These are phyloP conservation scores for Rhimphoctona megacephalus DNA, from an alignment of 2,888 invertebrate genomes.

Conservation along the genomic window DNA sequence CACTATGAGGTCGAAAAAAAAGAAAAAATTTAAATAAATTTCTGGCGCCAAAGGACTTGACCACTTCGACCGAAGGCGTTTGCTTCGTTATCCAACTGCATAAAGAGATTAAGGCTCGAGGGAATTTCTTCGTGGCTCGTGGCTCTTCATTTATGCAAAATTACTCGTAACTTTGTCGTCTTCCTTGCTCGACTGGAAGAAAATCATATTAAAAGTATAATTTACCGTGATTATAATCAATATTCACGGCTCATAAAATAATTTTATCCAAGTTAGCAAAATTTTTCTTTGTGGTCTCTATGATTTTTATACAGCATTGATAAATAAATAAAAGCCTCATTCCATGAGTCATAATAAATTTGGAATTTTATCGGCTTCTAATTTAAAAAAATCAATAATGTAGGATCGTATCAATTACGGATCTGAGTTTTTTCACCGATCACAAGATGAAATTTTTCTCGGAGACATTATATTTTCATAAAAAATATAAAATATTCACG, in stretches of 20 bases:
- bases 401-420: neutral
- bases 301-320: neutral
- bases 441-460: neutral
- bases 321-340: neutral
- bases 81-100: slow-evolving; percentile 13
- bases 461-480: neutral
- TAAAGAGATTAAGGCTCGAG: slow-evolving; percentile 42
- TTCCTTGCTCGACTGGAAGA: neutral
- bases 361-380: neutral
- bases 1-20: neutral
- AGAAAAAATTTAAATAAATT: slow-evolving; percentile 20
- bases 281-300: neutral
- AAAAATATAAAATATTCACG: neutral
- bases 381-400: neutral
- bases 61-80: neutral
- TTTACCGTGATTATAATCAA: slow-evolving; percentile 37
- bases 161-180: slow-evolving; percentile 12
- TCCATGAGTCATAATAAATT: no score
- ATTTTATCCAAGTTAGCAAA: slow-evolving; percentile 5
- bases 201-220: slow-evolving; percentile 47
- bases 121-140: slow-evolving; percentile 27
- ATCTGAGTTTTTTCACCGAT: neutral
- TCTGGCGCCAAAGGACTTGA: slow-evolving; percentile 14
- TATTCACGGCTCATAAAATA: slow-evolving; percentile 32
- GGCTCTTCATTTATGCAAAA: slow-evolving; percentile 43